These are phyloP conservation scores for Meteorus cinctellus DNA, from an alignment of 2,888 invertebrate genomes.

Conservation along the genomic window DNA sequence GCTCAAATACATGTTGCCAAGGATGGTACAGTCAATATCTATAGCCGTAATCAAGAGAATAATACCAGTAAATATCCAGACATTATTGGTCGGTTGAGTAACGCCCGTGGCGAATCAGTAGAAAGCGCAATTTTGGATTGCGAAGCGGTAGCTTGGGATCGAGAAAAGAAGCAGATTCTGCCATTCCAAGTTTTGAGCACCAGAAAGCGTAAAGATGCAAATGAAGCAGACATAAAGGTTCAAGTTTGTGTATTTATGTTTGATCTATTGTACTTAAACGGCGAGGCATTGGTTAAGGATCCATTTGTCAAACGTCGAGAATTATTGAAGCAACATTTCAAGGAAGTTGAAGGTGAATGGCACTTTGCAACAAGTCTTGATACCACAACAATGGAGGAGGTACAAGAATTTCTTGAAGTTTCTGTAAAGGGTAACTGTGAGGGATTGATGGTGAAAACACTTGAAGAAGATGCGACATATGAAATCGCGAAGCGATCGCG, in stretches of 20 bases:
- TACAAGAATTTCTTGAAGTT: constrained; percentile 94
- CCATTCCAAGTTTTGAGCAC: constrained; percentile 98
- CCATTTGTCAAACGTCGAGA: constrained; percentile 85
- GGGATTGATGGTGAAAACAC: constrained; percentile 98
- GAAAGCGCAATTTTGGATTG: constrained; percentile 93
- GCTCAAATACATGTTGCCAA: constrained; percentile 91
- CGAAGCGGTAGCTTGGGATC: constrained; percentile 98
- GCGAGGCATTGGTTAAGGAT: constrained; percentile 84
- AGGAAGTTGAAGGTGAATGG: constrained; percentile 86
- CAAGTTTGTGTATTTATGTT: constrained; percentile 98
- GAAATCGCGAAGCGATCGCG: constrained; percentile 96
- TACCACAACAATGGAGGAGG: constrained; percentile 90
- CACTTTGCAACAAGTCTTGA: constrained; percentile 89
- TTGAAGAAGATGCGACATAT: constrained; percentile 91
- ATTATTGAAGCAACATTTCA: constrained; percentile 82
- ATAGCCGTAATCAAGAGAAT: constrained; percentile 96
- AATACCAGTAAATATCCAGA: constrained; percentile 98
- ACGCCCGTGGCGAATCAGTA: constrained; percentile 77
- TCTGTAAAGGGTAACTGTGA: constrained; percentile 98
- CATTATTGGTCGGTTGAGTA: constrained; percentile 82
- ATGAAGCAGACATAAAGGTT: constrained; percentile 84
- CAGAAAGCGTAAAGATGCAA: constrained; percentile 93
- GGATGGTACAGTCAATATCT: constrained; percentile 84
- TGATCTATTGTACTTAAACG: constrained; percentile 95
- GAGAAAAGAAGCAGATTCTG: constrained; percentile 87